Base-by-base conservation (phyloP, 2,888 invertebrate species). In the Terebella lapidaria region DNA sequence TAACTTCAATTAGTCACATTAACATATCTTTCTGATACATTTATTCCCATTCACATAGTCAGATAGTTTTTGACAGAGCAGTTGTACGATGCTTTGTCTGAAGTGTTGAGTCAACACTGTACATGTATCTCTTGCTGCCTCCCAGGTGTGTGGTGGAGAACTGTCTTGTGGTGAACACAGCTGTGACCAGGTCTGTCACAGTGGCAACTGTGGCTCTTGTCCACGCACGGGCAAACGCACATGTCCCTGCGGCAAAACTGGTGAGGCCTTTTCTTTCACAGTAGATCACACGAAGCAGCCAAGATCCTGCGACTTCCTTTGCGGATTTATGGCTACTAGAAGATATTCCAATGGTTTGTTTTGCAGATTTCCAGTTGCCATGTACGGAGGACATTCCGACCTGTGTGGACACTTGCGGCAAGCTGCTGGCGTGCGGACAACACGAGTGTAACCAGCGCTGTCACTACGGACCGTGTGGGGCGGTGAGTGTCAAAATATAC, bases 211-310 rank as follows among this genome's bases (percentile, higher is more conserved):
- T 72, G 75, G 76, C 1, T 56, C 68, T 0, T 83, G 83, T 69
- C 79, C 80, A 3, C 68, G 76, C 46, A 71, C 78, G 2, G 86
- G 88, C 30, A 84, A 85, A 46, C 84, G 89, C 62, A 85, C 86
- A 1, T 95, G 95, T 76, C 93, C 94, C 0, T 95, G 94, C 81
- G 93, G 93, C 0, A 92, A 94, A 45, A 60, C 66, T 27, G 56
- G 66, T 67, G 46, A 46, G 59, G 47, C n/a, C n/a, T 35, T 35
- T n/a, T n/a, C n/a, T n/a, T n/a, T n/a, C n/a, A n/a, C n/a, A n/a
- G n/a, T n/a, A n/a, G n/a, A n/a, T n/a, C n/a, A n/a, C n/a, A n/a
- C n/a, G n/a, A n/a, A n/a, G n/a, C n/a, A n/a, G n/a, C n/a, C n/a
- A n/a, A n/a, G n/a, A n/a, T n/a, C n/a, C n/a, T n/a, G n/a, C n/a